These are phyloP conservation scores for Nothoprocta perdicaria DNA, from an alignment of 2,113 vertebrate genomes.

Conservation along the genomic window DNA sequence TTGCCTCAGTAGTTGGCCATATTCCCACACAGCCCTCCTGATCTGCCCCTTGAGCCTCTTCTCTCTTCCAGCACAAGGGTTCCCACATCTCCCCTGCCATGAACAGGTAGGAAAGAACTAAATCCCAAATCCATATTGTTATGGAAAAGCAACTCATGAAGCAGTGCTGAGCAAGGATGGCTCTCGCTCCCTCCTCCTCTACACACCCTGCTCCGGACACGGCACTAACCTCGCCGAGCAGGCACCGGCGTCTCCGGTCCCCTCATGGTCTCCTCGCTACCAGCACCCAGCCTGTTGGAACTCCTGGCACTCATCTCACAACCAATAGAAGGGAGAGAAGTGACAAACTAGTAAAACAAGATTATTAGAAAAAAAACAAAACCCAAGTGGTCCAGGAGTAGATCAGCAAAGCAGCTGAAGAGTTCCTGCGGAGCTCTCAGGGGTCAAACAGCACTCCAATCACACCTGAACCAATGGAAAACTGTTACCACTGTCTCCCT, in stretches of 20 bases:
- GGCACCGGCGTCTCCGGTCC: not conserved
- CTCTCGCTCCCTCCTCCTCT: not conserved
- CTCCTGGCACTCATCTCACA: not conserved
- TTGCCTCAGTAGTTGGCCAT: not conserved
- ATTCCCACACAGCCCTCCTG: not conserved
- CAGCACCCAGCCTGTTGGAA: not conserved
- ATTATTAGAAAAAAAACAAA: not conserved
- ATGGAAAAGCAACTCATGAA: not conserved
- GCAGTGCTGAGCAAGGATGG: not conserved
- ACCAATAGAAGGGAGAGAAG: not conserved
- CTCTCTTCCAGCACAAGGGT: fast-evolving
- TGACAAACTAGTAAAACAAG: not conserved
- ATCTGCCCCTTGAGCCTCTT: not conserved
- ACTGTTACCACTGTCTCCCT: not conserved
- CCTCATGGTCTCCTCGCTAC: not conserved
- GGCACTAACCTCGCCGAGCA: too few relatives aligned
- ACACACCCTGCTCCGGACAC: not conserved
- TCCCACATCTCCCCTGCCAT: not conserved
- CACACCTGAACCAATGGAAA: not conserved
- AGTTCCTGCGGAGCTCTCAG: not conserved
- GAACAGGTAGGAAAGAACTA: not conserved
- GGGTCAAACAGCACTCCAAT: not conserved
- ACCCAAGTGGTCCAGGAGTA: not conserved
- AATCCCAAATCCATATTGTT: too few relatives aligned
- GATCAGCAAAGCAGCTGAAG: not conserved